Conservation (phyloP, 2,797 vertebrate species). For the Crocidura indochinensis region DNA sequence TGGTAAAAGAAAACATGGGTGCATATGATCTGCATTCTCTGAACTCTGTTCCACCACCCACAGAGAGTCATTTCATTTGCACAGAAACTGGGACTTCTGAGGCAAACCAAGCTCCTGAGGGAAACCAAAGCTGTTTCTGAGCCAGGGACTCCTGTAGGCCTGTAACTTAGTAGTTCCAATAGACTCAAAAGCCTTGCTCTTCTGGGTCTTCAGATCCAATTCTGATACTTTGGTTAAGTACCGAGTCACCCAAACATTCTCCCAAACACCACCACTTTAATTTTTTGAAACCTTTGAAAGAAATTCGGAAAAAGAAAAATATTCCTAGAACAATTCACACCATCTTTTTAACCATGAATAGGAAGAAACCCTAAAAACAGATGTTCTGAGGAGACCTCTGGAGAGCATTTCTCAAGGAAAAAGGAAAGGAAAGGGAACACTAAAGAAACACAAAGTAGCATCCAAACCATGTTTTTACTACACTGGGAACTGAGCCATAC, state of each 20-base stretch:
- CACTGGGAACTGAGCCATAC: too few species aligned
- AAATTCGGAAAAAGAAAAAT: conserved; percentile 12
- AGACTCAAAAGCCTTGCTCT: neutral
- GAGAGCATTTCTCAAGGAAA: neutral
- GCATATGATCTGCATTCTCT: neutral
- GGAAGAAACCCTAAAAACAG: neutral
- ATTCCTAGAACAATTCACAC: conserved; percentile 9
- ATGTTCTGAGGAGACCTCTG: neutral
- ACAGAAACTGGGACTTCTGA: neutral
- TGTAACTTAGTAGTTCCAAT: neutral
- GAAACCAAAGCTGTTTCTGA: too few species aligned
- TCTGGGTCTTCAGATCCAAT: neutral
- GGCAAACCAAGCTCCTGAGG: neutral
- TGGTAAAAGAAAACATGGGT: neutral
- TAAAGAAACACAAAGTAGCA: neutral
- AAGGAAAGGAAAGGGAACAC: neutral
- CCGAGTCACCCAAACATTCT: conserved; percentile 23
- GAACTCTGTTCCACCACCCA: neutral
- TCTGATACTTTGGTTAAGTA: conserved; percentile 9
- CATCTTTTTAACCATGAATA: neutral
- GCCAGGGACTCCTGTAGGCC: too few species aligned
- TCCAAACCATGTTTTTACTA: too few species aligned
- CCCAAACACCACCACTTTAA: neutral
- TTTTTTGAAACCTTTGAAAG: conserved; percentile 35
- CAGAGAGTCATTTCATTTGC: neutral